phyloP scores from a whole-genome alignment of 2,797 vertebrate species.

The Lacerta agilis region DNA sequence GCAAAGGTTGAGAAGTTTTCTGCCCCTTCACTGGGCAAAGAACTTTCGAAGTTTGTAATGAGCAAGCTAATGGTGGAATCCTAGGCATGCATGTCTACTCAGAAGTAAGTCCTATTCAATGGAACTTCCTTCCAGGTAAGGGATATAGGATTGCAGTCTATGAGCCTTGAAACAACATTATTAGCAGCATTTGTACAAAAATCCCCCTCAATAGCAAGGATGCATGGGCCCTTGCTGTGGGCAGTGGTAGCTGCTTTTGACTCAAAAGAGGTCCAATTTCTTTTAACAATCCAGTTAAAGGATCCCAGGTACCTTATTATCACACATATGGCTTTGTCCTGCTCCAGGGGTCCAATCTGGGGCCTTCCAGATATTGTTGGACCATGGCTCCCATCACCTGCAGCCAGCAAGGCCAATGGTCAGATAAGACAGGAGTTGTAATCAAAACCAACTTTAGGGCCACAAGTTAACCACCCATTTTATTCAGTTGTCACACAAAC shows the following conservation, averaged over 20 bases:
- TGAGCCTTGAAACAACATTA: neutral
- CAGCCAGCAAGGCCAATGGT: too few relatives aligned
- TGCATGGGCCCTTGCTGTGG: neutral
- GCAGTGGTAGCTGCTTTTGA: neutral
- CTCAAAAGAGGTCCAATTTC: neutral
- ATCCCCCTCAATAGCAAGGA: neutral
- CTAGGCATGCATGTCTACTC: neutral
- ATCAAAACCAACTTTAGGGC: too few relatives aligned
- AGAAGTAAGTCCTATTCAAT: neutral
- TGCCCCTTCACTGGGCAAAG: too few relatives aligned
- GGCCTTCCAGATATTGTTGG: too few relatives aligned
- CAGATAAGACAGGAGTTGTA: too few relatives aligned
- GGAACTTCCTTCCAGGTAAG: neutral
- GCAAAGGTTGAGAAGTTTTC: neutral
- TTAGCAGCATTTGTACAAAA: neutral
- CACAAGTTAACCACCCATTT: neutral
- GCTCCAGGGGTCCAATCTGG: too few relatives aligned
- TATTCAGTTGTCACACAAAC: neutral
- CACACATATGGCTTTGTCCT: neutral
- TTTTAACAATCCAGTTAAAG: neutral
- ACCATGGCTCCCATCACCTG: too few relatives aligned
- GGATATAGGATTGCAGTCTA: neutral
- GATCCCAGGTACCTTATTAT: neutral
- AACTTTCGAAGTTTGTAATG: neutral
- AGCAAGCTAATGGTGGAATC: neutral